Evolutionary conservation across 2,113 vertebrate genomes (phyloP).

Genomic region (Jacana jacana): DNA sequence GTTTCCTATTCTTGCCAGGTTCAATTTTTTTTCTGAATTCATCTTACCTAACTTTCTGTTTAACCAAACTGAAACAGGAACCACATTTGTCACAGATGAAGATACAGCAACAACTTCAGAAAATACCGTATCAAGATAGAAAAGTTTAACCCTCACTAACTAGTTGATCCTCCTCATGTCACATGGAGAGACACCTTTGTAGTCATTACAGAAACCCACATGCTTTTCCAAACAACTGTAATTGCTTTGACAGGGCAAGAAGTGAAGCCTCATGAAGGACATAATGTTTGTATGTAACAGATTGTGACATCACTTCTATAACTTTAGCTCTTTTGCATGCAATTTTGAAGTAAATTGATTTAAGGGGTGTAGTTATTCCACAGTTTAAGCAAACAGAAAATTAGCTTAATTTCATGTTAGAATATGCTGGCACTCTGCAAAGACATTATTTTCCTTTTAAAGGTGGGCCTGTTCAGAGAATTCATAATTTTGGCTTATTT

Average conservation of each 20-base stretch:
- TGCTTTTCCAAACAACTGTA: neutral
- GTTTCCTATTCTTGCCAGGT: constrained; percentile 14
- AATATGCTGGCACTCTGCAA: neutral
- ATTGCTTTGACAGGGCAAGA: neutral
- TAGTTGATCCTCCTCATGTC: neutral
- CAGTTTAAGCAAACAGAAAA: neutral
- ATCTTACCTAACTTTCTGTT: constrained; percentile 12
- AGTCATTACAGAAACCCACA: neutral
- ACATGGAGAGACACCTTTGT: neutral
- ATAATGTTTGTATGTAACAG: neutral
- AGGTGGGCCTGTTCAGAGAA: neutral
- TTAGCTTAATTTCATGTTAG: constrained; percentile 10
- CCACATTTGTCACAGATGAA: neutral
- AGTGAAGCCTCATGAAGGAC: neutral
- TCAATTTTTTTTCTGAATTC: constrained; percentile 12
- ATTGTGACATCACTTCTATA: neutral
- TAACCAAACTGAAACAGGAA: constrained; percentile 30
- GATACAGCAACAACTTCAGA: neutral
- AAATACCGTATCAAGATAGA: constrained; percentile 16
- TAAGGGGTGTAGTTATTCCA: neutral
- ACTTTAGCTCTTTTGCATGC: neutral
- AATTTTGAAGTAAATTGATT: neutral
- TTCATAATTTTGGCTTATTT: neutral
- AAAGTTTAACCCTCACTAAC: neutral
- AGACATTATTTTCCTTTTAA: neutral